Conservation (phyloP, 2,113 vertebrate species). For the Solenodon paradoxus region DNA sequence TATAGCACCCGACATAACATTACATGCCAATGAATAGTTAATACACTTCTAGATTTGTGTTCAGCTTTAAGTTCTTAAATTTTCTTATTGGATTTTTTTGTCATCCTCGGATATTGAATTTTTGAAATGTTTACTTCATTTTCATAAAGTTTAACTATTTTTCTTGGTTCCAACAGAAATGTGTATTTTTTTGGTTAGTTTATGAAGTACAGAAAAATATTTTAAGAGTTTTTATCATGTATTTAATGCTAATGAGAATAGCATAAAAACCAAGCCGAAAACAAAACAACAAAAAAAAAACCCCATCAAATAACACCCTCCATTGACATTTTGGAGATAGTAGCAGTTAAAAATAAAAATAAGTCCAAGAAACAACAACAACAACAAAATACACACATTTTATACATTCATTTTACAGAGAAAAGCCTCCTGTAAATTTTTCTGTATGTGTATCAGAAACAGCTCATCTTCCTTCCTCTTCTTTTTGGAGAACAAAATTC, state of each 20-base stretch:
- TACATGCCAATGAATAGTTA: neutral
- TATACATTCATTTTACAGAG: neutral
- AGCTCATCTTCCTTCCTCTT: neutral
- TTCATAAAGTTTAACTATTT: conserved; percentile 26
- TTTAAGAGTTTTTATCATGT: neutral
- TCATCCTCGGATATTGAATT: neutral
- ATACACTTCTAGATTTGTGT: neutral
- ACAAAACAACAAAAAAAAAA: too few relatives aligned
- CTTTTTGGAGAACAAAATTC: neutral
- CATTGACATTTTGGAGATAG: neutral
- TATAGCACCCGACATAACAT: neutral
- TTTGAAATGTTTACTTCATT: neutral
- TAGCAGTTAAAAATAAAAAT: too few relatives aligned
- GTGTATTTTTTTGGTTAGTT: neutral
- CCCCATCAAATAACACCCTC: too few relatives aligned
- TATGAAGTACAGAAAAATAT: neutral
- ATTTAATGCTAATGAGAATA: conserved; percentile 20
- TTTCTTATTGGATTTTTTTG: neutral
- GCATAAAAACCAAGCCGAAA: neutral
- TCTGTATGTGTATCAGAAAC: neutral
- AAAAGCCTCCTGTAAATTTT: neutral
- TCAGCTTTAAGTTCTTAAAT: neutral
- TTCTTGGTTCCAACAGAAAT: neutral
- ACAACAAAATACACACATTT: neutral
- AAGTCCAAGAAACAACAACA: neutral